Percentiles rank a stretch among this genome's conserved stretches.
phyloP scores from a whole-genome alignment of 2,888 invertebrate species.

The Amorpha juglandis region DNA sequence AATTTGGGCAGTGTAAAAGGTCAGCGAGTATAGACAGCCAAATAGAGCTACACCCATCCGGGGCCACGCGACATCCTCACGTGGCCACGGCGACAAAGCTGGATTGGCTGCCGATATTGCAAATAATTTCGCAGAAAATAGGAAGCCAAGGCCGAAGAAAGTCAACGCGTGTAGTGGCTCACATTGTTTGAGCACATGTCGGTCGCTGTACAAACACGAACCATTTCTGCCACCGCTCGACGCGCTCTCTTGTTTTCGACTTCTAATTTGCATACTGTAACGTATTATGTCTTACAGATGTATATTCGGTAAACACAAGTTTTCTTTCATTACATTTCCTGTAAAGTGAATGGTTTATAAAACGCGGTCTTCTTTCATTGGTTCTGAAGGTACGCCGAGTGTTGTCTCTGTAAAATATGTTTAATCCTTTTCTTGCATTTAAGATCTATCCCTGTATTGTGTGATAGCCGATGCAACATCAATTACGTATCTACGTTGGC shows the following conservation, averaged over 20 bases:
- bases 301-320: neutral
- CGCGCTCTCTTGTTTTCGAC: neutral
- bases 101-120: neutral
- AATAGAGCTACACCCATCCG: neutral
- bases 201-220: neutral
- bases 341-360: neutral
- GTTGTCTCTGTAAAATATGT: too few species aligned
- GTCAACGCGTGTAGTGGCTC: neutral
- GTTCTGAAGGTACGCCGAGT: too few species aligned
- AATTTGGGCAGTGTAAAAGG: constrained; percentile 14
- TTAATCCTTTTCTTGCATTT: too few species aligned
- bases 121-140: constrained; percentile 8
- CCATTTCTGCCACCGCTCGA: neutral
- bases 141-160: constrained; percentile 6
- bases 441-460: too few species aligned
- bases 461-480: too few species aligned
- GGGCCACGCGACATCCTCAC: neutral
- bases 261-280: neutral
- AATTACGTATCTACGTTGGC: too few species aligned
- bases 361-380: neutral
- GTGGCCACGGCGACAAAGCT: neutral
- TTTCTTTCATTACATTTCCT: too few species aligned
- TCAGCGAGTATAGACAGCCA: neutral
- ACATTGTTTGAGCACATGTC: neutral
- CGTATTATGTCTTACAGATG: constrained; percentile 8